Conservation (phyloP, 1,140 invertebrate species). For the Laupala kohalensis region DNA sequence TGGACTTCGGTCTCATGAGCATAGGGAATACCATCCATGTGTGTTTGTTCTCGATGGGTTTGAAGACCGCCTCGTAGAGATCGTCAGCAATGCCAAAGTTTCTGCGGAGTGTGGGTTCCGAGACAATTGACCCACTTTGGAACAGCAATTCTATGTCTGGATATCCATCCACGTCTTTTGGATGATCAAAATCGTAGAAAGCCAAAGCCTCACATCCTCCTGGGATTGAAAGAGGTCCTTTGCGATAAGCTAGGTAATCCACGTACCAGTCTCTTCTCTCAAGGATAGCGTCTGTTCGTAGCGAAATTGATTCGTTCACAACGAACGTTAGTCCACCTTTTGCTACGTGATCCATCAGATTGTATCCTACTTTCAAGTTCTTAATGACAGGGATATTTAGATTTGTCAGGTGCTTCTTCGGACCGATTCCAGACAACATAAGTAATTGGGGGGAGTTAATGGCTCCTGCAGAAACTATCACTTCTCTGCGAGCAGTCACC, state of each 20-base stretch:
- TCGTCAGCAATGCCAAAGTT: slow-evolving; percentile 12
- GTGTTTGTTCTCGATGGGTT: slow-evolving; percentile 17
- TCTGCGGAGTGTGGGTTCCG: slow-evolving; percentile 28
- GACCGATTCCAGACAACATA: slow-evolving; percentile 71
- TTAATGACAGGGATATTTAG: slow-evolving; percentile 45
- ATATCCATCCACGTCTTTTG: slow-evolving; percentile 43
- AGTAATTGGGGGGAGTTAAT: slow-evolving; percentile 63
- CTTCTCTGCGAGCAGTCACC: slow-evolving; percentile 51
- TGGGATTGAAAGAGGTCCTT: slow-evolving; percentile 58
- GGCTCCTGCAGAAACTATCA: slow-evolving; percentile 61
- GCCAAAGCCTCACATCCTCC: slow-evolving; percentile 68
- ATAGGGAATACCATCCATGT: slow-evolving; percentile 23
- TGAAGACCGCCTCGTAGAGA: slow-evolving; percentile 14
- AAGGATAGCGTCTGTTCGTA: slow-evolving; percentile 16
- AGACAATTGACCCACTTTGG: slow-evolving; percentile 36
- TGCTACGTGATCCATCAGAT: slow-evolving; percentile 64
- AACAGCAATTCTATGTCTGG: slow-evolving; percentile 65
- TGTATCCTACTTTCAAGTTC: slow-evolving; percentile 63
- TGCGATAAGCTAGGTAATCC: slow-evolving; percentile 36
- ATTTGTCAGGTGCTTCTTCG: slow-evolving; percentile 46
- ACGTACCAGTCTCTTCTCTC: slow-evolving; percentile 23
- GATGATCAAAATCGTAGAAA: slow-evolving; percentile 57
- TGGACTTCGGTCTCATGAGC: slow-evolving; percentile 29
- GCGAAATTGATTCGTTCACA: slow-evolving; percentile 35
- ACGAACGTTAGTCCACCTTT: slow-evolving; percentile 52